Percentiles rank a stretch among this genome's conserved stretches.
phyloP scores from a whole-genome alignment of 23 tunicate species.

The Oikopleura vanhoeffeni region DNA sequence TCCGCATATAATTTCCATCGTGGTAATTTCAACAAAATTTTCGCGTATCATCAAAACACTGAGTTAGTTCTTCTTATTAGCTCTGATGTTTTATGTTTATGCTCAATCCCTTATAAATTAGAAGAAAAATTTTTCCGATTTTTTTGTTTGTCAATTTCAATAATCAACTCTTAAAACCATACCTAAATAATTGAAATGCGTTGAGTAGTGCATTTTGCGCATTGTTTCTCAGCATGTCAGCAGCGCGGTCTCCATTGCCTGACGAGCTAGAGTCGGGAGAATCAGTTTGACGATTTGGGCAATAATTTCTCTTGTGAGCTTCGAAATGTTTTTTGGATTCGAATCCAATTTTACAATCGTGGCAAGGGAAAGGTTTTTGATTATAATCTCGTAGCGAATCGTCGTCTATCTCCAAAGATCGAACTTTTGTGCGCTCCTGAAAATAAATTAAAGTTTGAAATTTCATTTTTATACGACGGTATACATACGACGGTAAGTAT shows the following conservation, averaged over 20 bases:
- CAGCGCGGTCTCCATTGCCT: background rate
- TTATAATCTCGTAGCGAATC: background rate
- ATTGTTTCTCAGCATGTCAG: background rate
- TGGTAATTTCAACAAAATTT: no score
- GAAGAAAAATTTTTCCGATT: no score
- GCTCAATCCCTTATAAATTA: no score
- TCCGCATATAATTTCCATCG: no score
- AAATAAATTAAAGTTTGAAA: no score
- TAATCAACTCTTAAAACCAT: no score
- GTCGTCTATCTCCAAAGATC: background rate
- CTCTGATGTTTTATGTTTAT: no score
- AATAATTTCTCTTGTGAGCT: background rate
- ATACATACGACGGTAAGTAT: no score
- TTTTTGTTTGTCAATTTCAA: no score
- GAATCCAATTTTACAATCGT: constrained; percentile 10
- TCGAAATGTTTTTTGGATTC: constrained; percentile 7
- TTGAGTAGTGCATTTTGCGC: background rate
- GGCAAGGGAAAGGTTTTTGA: constrained; percentile 10
- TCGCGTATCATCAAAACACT: no score
- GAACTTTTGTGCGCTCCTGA: background rate
- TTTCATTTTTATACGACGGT: no score
- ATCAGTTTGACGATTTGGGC: constrained; percentile 8
- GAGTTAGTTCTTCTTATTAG: no score
- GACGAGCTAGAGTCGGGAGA: background rate
- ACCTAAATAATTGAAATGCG: background rate